Percentiles rank a stretch among this genome's conserved stretches.
phyloP scores from a whole-genome alignment of 2,888 invertebrate genomes.

The Dolichomitus sp. region DNA sequence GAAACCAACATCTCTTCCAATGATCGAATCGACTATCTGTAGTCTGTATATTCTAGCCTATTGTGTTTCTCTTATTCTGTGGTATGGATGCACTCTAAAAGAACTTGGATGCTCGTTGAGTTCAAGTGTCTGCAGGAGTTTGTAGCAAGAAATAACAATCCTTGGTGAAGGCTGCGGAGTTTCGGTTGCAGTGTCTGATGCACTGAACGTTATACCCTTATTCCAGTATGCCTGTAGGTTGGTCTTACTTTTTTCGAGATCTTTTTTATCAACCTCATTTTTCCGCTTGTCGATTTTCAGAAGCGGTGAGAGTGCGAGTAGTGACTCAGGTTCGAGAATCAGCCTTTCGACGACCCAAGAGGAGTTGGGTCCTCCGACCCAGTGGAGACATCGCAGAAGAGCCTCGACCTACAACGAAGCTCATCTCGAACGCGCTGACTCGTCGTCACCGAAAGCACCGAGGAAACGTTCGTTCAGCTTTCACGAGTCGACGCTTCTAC shows the following conservation, averaged over 20 bases:
- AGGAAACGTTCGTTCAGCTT: conserved; percentile 87
- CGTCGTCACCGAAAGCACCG: conserved; percentile 83
- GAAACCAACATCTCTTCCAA: neutral
- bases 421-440: conserved; percentile 83
- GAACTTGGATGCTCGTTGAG: conserved; percentile 9
- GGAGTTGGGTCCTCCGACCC: conserved; percentile 70
- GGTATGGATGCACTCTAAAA: conserved; percentile 1
- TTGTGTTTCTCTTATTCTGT: conserved; percentile 3
- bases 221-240: neutral
- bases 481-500: conserved; percentile 83
- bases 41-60: neutral
- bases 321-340: conserved; percentile 77
- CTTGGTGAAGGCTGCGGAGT: neutral
- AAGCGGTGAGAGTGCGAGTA: conserved; percentile 76
- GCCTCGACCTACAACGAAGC: conserved; percentile 87
- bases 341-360: conserved; percentile 74
- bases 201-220: neutral
- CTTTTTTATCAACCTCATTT: neutral
- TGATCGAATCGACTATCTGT: neutral
- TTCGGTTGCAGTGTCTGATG: neutral
- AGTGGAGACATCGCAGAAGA: conserved; percentile 81
- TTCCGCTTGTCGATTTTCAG: conserved; percentile 67
- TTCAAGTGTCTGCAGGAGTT: neutral
- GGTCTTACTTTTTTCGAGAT: neutral
- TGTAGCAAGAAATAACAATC: conserved; percentile 13